These are phyloP conservation scores for Tiliqua scincoides DNA, from an alignment of 2,113 vertebrate genomes.

Conservation along the genomic window DNA sequence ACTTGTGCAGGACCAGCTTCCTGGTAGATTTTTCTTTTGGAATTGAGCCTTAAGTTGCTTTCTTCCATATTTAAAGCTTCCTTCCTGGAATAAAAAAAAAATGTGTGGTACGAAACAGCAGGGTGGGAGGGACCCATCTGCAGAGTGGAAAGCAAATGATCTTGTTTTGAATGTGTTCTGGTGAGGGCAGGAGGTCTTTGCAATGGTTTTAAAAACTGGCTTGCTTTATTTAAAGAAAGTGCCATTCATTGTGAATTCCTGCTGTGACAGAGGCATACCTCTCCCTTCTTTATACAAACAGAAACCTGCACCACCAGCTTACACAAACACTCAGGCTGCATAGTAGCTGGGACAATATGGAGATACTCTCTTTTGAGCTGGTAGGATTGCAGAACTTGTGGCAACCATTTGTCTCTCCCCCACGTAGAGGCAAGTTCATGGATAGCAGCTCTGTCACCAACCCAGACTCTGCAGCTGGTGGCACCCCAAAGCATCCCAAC, in stretches of 20 bases:
- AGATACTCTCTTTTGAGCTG: not conserved
- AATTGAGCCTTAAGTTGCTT: not conserved
- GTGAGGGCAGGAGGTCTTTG: not conserved
- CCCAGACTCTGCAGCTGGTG: not conserved
- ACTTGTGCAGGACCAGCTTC: not conserved
- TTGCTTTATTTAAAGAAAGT: constrained; percentile 19
- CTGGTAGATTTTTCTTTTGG: not conserved
- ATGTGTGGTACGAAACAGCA: not conserved
- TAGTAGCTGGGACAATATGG: not conserved
- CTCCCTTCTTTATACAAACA: constrained; percentile 32
- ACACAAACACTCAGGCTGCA: not conserved
- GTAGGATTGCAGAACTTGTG: not conserved
- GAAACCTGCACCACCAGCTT: constrained; percentile 19
- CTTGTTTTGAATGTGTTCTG: not conserved
- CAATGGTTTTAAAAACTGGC: not conserved
- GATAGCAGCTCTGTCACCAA: too few species aligned
- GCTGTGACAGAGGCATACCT: constrained; percentile 2
- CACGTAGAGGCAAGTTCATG: not conserved
- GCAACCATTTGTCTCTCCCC: not conserved
- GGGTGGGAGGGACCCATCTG: not conserved
- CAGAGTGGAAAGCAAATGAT: not conserved
- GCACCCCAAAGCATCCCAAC: not conserved
- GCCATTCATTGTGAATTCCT: constrained; percentile 18
- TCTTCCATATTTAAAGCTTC: not conserved
- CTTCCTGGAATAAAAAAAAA: not conserved